These are phyloP conservation scores for Acronicta psi DNA, from an alignment of 2,888 invertebrate species.

Conservation along the genomic window DNA sequence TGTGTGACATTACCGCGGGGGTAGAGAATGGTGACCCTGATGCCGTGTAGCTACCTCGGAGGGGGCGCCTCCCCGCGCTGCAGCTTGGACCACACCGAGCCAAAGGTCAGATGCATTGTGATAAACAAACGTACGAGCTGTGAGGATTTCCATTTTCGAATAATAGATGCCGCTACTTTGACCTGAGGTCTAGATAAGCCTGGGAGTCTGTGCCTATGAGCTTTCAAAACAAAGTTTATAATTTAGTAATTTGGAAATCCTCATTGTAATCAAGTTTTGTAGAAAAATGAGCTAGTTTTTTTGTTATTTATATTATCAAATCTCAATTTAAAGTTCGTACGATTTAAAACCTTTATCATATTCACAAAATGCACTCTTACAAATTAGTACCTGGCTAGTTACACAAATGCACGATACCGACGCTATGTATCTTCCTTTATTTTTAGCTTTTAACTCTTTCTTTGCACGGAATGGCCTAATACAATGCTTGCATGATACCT, in stretches of 20 bases:
- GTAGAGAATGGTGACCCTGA: slow-evolving; percentile 90
- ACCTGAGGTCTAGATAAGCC: slow-evolving; percentile 35
- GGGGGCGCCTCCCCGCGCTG: slow-evolving; percentile 88
- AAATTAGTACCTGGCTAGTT: slow-evolving; percentile 15
- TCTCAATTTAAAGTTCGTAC: slow-evolving; percentile 41
- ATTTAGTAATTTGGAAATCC: slow-evolving; percentile 47
- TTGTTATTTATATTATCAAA: not conserved
- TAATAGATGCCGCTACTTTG: slow-evolving; percentile 42
- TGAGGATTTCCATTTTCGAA: slow-evolving; percentile 57
- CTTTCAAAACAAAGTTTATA: slow-evolving; percentile 3
- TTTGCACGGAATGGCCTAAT: slow-evolving; percentile 50
- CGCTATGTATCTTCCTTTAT: slow-evolving; percentile 6
- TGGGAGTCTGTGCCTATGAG: slow-evolving; percentile 19
- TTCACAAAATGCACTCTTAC: slow-evolving; percentile 45
- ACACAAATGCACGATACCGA: slow-evolving; percentile 47
- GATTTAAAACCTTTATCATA: slow-evolving; percentile 31
- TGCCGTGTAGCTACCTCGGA: slow-evolving; percentile 91
- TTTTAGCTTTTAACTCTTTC: slow-evolving; percentile 23
- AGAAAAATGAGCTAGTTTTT: slow-evolving; percentile 19
- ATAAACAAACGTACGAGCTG: slow-evolving; percentile 60
- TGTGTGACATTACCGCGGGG: slow-evolving; percentile 69
- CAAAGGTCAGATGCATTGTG: slow-evolving; percentile 80
- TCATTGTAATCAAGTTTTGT: slow-evolving; percentile 29
- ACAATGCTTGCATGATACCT: slow-evolving; percentile 49
- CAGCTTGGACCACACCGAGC: slow-evolving; percentile 85